phyloP scores from a whole-genome alignment of 53 echinoderm and acorn worm genomes.

The Echinarachnius parma region DNA sequence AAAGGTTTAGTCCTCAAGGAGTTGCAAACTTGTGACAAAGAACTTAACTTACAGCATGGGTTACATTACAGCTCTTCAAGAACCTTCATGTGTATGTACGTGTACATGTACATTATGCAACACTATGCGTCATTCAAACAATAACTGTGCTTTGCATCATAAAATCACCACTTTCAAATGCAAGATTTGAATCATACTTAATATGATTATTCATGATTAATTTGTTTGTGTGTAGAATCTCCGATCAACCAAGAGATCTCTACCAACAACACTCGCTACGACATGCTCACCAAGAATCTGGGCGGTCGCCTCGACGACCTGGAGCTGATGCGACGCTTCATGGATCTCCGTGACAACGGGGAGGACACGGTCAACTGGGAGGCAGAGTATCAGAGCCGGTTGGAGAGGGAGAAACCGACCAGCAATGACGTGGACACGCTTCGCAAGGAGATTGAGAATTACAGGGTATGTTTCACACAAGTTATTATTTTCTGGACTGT shows the following conservation, averaged over 20 bases:
- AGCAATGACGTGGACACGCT: slow-evolving; percentile 75
- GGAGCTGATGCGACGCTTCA: slow-evolving; percentile 71
- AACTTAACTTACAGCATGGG: too few relatives aligned
- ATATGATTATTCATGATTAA: not conserved
- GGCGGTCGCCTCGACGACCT: slow-evolving; percentile 72
- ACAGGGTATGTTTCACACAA: too few relatives aligned
- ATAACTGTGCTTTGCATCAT: not conserved
- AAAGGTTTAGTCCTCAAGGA: too few relatives aligned
- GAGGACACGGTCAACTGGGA: slow-evolving; percentile 69
- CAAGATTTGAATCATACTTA: not conserved
- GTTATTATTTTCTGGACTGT: too few relatives aligned
- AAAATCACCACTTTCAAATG: not conserved
- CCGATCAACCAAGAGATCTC: slow-evolving; percentile 48
- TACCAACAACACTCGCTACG: slow-evolving; percentile 73
- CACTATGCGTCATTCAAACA: not conserved
- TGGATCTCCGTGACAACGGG: slow-evolving; percentile 59
- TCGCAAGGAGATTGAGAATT: slow-evolving; percentile 73
- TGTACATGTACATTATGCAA: too few relatives aligned
- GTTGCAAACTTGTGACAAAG: too few relatives aligned
- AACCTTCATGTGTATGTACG: too few relatives aligned
- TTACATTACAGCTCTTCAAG: too few relatives aligned
- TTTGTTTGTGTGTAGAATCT: slow-evolving; percentile 50
- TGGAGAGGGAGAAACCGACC: slow-evolving; percentile 68
- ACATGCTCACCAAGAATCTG: slow-evolving; percentile 71
- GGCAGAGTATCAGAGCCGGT: slow-evolving; percentile 54